phyloP scores from a whole-genome alignment of 2,888 invertebrate genomes.

The Diarsia brunnea region DNA sequence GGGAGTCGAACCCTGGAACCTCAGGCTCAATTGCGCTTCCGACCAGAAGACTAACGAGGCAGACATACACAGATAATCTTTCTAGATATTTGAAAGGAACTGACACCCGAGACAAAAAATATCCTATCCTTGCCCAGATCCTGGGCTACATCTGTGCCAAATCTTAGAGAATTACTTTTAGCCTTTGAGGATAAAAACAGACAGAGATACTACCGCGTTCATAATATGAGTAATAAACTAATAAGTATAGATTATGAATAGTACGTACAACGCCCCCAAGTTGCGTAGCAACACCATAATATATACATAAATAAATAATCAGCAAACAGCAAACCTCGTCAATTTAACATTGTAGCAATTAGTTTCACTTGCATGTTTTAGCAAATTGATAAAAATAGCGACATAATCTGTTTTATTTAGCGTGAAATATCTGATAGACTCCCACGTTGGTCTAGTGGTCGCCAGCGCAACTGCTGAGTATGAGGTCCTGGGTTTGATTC shows the following conservation, averaged over 20 bases:
- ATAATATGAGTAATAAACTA: background rate
- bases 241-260: background rate
- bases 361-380: constrained; percentile 20
- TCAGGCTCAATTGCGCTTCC: too few species aligned
- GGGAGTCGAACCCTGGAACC: too few species aligned
- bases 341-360: constrained; percentile 5
- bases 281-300: constrained; percentile 11
- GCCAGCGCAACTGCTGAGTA: too few species aligned
- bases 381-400: constrained; percentile 5
- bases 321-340: background rate
- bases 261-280: constrained; percentile 33
- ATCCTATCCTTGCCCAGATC: background rate
- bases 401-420: constrained; percentile 24
- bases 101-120: background rate
- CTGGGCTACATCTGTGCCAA: background rate
- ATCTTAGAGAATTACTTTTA: background rate
- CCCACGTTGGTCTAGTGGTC: too few species aligned
- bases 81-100: background rate
- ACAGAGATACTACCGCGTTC: background rate
- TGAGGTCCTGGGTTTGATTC: too few species aligned
- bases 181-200: background rate
- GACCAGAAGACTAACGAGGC: too few species aligned
- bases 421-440: constrained; percentile 2
- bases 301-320: background rate
- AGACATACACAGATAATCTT: background rate